Base-by-base conservation (phyloP, 1,140 invertebrate species). In the Carposina sasakii region DNA sequence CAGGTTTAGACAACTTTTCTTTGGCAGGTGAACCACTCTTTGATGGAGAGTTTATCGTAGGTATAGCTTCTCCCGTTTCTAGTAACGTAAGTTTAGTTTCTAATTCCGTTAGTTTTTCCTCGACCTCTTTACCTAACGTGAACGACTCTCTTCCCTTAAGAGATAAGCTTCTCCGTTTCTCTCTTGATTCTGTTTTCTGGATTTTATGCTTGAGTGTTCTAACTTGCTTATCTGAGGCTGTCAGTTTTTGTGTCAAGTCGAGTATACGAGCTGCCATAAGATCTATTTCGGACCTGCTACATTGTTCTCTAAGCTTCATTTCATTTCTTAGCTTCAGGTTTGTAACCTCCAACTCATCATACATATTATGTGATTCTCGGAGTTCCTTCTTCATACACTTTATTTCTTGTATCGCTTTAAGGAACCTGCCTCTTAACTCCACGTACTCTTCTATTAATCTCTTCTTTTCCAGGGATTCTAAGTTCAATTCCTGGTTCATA, bases 261-360 rank as follows among this genome's bases (percentile, higher is more conserved):
- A 95, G 90, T 30, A 96, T 91, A 20, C 94, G 87, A n/a, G 90
- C 91, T 1, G 91, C 93, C 92, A 96, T 93, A 48, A 96, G 76
- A 36, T 90, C 88, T 16, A 92, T 87, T 72, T 95, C 92, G 0
- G 91, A 89, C 46, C 91, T 87, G 61, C 93, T 90, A 48, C 91
- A 89, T 53, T 91, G 88, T 54, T 91, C 90, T 31, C 89, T 76
- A 3, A 90, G 71, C 51, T 91, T 89, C 53, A 92, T 83, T 65
- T 94, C 92, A 67, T 93, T 91, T 39, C 90, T 89, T 24, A 94
- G 81, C 23, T 90, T 90, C 48, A 92, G 88, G 57, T 93, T 90
- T 19, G 90, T 88, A 19, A 96, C 73, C 71, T 96, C 94, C 5
- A 95, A 74, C 52, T 90, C 90, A 72, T 96, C 94, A 60, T 92